phyloP scores from a whole-genome alignment of 1,140 invertebrate genomes.

The Tetramorium parvispinum region DNA sequence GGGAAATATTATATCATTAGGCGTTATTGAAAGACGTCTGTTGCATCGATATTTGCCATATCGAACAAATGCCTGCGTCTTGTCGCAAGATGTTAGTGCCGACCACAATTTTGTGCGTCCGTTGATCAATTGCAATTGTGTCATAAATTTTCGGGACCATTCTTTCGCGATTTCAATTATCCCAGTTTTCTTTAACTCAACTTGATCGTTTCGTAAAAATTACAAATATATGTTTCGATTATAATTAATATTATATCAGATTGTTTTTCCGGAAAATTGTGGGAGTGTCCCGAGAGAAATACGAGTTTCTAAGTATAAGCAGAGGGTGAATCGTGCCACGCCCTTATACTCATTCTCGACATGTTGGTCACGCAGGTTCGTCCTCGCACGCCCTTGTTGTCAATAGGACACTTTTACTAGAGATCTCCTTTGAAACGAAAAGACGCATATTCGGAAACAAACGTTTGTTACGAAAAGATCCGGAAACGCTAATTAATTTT shows the following conservation, averaged over 20 bases:
- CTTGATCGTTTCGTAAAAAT: neutral
- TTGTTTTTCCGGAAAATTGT: conserved; percentile 47
- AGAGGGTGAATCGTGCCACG: conserved; percentile 69
- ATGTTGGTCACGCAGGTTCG: conserved; percentile 65
- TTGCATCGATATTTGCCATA: conserved; percentile 17
- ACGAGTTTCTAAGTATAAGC: conserved; percentile 11
- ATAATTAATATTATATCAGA: neutral
- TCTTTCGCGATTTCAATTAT: neutral
- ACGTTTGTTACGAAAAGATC: conserved; percentile 61
- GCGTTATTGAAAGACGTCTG: conserved; percentile 33
- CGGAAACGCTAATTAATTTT: conserved; percentile 50
- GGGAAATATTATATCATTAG: conserved; percentile 53
- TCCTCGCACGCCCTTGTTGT: conserved; percentile 57
- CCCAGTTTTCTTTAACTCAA: neutral
- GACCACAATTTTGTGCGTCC: neutral
- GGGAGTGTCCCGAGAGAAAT: neutral
- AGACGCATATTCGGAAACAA: conserved; percentile 56
- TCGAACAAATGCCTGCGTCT: neutral
- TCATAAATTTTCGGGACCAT: neutral
- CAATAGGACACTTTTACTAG: conserved; percentile 27
- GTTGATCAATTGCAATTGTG: conserved; percentile 9
- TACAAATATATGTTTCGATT: neutral
- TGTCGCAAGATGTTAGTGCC: neutral
- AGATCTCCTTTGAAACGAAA: conserved; percentile 56
- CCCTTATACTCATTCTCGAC: conserved; percentile 62